phyloP scores from a whole-genome alignment of 2,797 vertebrate species.

The Poeciliopsis infans region DNA sequence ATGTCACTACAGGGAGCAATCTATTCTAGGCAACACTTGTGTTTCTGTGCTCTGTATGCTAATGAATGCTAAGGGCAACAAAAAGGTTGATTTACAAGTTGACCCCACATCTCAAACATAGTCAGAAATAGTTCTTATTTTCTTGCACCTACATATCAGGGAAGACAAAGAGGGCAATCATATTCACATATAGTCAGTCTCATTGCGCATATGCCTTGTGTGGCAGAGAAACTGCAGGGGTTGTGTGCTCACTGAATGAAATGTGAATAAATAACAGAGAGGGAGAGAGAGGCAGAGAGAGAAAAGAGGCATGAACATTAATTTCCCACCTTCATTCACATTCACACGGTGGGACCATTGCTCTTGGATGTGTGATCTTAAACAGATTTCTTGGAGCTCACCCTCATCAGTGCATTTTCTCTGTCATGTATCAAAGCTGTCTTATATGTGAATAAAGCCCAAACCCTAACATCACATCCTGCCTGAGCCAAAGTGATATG shows the following conservation, averaged over 20 bases:
- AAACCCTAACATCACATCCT: slow-evolving; percentile 61
- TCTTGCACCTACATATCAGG: slow-evolving; percentile 22
- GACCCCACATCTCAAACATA: slow-evolving; percentile 60
- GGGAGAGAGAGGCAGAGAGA: slow-evolving; percentile 16
- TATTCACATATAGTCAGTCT: slow-evolving; percentile 64
- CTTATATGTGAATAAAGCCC: slow-evolving; percentile 60
- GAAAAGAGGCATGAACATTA: slow-evolving; percentile 53
- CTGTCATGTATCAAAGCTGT: slow-evolving; percentile 76
- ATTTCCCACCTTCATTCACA: slow-evolving; percentile 76
- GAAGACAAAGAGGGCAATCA: slow-evolving; percentile 62
- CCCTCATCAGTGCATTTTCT: slow-evolving; percentile 75
- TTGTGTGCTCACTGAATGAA: slow-evolving; percentile 72
- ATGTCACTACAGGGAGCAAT: slow-evolving; percentile 25
- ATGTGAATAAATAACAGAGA: slow-evolving; percentile 73
- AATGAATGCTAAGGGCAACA: slow-evolving; percentile 56
- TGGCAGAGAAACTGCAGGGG: slow-evolving; percentile 68
- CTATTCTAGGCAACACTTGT: slow-evolving; percentile 33
- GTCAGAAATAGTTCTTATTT: slow-evolving; percentile 67
- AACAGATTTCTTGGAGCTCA: slow-evolving; percentile 73
- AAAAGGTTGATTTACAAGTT: slow-evolving; percentile 68
- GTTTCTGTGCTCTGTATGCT: slow-evolving; percentile 51
- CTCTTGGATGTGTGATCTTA: slow-evolving; percentile 72
- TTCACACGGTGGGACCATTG: slow-evolving; percentile 68
- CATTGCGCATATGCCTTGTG: slow-evolving; percentile 57
- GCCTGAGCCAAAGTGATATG: slow-evolving; percentile 46